A percentile compares a stretch with the other conserved stretches of the same genome.
Evolutionary conservation across 1,140 invertebrate genomes (phyloP).

Genomic region (Drosophila elegans): DNA sequence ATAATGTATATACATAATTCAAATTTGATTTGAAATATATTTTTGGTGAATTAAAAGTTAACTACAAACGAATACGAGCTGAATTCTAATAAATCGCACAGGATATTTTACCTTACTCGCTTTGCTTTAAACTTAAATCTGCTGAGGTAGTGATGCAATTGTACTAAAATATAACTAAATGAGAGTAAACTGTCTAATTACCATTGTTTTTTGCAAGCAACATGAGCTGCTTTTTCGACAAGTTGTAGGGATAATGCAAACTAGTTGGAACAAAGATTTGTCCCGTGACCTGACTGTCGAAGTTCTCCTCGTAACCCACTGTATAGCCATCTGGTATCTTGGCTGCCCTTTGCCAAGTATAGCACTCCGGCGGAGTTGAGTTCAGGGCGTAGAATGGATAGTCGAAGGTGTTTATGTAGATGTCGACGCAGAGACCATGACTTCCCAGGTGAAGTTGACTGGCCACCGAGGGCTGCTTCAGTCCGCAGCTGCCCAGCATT

Average conservation of each 20-base stretch:
- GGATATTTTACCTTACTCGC: constrained; percentile 19
- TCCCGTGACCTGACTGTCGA: constrained; percentile 59
- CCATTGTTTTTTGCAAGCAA: constrained; percentile 9
- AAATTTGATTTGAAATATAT: constrained; percentile 78
- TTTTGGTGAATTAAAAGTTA: constrained; percentile 73
- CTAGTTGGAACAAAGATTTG: constrained; percentile 76
- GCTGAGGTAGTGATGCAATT: neutral
- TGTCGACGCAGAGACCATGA: constrained; percentile 80
- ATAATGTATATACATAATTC: constrained; percentile 68
- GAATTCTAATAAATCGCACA: constrained; percentile 39
- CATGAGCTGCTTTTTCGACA: constrained; percentile 71
- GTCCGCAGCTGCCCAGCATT: constrained; percentile 74
- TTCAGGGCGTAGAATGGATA: constrained; percentile 78
- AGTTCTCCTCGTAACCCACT: constrained; percentile 75
- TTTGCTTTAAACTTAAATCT: neutral
- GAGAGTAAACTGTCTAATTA: neutral
- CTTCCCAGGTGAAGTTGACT: constrained; percentile 71
- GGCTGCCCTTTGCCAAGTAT: constrained; percentile 36
- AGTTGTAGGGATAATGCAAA: constrained; percentile 76
- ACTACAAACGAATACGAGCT: constrained; percentile 41
- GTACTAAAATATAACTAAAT: neutral
- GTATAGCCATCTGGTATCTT: constrained; percentile 67
- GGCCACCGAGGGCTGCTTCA: constrained; percentile 67
- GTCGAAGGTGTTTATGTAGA: constrained; percentile 81
- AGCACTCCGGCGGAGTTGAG: constrained; percentile 53